These are phyloP conservation scores for Rhinoderma darwinii DNA, from an alignment of 2,113 vertebrate genomes.

Conservation along the genomic window DNA sequence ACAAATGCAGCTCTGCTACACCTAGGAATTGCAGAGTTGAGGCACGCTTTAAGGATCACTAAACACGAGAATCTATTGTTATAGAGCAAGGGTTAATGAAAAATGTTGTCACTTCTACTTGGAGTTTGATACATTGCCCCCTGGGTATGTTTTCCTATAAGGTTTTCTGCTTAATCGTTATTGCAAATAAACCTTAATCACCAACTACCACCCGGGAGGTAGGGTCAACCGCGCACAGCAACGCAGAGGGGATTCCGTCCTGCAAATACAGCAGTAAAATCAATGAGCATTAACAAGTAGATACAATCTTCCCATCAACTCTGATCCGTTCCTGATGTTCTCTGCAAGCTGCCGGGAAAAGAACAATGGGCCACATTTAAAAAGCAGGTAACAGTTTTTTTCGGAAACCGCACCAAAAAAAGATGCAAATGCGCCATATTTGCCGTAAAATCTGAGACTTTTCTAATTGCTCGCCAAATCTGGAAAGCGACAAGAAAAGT, in stretches of 20 bases:
- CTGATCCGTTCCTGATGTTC: not conserved
- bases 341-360: not conserved
- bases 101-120: not conserved
- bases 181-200: conserved; percentile 35
- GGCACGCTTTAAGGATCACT: not conserved
- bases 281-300: not conserved
- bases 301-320: not conserved
- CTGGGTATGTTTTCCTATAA: not conserved
- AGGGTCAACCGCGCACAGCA: not conserved
- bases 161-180: not conserved
- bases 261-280: not conserved
- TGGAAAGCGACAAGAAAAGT: too few relatives aligned
- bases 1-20: not conserved
- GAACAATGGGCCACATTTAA: too few relatives aligned
- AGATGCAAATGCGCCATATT: too few relatives aligned
- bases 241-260: not conserved
- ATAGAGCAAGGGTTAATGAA: not conserved
- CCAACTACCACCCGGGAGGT: not conserved
- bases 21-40: not conserved
- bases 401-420: too few relatives aligned
- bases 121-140: not conserved
- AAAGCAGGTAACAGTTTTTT: too few relatives aligned
- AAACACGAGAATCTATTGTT: not conserved
- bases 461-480: too few relatives aligned
- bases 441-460: too few relatives aligned